These are phyloP conservation scores for Sphaeramia orbicularis DNA, from an alignment of 2,797 vertebrate genomes.

Conservation along the genomic window DNA sequence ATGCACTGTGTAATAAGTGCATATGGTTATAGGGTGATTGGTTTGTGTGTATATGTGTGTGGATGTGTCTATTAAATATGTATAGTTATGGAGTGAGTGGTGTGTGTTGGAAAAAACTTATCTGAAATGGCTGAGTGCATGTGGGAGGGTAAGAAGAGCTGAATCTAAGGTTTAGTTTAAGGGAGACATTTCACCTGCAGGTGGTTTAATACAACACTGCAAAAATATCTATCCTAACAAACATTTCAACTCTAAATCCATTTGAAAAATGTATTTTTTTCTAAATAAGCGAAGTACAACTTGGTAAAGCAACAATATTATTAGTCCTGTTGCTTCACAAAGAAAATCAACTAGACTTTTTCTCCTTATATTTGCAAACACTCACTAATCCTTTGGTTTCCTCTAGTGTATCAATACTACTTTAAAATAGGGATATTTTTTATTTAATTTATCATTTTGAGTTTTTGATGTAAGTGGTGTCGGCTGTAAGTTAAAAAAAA, in stretches of 20 bases:
- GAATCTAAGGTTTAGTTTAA: constrained; percentile 25
- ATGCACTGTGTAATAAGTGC: constrained; percentile 51
- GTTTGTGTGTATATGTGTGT: constrained; percentile 33
- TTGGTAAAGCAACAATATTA: not conserved
- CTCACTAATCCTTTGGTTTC: too few species aligned
- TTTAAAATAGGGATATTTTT: too few species aligned
- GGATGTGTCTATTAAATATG: constrained; percentile 17
- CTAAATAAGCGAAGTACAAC: not conserved
- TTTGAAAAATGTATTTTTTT: not conserved
- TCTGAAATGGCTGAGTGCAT: constrained; percentile 6
- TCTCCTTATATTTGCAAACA: too few species aligned
- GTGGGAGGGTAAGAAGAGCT: constrained; percentile 1
- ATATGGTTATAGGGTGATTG: constrained; percentile 47
- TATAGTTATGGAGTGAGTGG: constrained; percentile 2
- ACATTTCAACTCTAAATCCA: not conserved
- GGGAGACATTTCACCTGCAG: constrained; percentile 17
- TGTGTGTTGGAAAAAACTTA: constrained; percentile 13
- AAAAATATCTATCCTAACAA: constrained; percentile 5
- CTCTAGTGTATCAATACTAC: too few species aligned
- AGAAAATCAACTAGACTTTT: not conserved
- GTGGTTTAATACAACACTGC: not conserved
- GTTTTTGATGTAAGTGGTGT: too few species aligned
- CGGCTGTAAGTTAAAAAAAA: too few species aligned
- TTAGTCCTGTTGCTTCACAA: not conserved
- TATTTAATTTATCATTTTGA: too few species aligned